A percentile compares a stretch with the other conserved stretches of the same genome.
phyloP scores from a whole-genome alignment of 2,888 invertebrate genomes.

The Schrankia costaestrigalis region DNA sequence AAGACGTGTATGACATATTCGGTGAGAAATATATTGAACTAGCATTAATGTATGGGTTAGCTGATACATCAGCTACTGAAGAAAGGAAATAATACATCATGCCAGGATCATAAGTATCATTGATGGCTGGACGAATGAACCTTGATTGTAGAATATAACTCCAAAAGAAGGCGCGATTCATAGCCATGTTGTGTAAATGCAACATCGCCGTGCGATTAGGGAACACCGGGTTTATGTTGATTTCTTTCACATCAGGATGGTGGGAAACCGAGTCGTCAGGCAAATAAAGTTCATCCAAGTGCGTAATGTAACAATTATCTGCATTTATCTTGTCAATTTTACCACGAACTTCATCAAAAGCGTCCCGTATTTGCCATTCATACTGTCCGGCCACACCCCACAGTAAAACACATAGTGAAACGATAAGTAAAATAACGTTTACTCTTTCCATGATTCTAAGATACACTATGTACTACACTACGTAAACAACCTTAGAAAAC shows the following conservation, averaged over 20 bases:
- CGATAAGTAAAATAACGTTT: constrained; percentile 50
- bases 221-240: constrained; percentile 96
- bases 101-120: constrained; percentile 97
- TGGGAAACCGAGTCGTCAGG: constrained; percentile 94
- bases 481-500: too few species aligned
- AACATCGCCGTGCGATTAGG: constrained; percentile 96
- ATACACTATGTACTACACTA: too few species aligned
- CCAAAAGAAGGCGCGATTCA: constrained; percentile 97
- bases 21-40: constrained; percentile 97
- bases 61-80: constrained; percentile 95
- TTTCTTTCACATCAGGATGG: constrained; percentile 94
- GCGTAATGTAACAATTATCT: constrained; percentile 95
- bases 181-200: constrained; percentile 97
- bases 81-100: constrained; percentile 99
- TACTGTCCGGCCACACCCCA: constrained; percentile 90
- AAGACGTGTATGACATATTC: constrained; percentile 96
- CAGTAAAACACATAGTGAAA: constrained; percentile 64
- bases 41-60: constrained; percentile 94
- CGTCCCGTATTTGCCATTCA: constrained; percentile 95
- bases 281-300: constrained; percentile 90
- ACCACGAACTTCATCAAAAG: constrained; percentile 92
- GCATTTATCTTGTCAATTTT: constrained; percentile 90
- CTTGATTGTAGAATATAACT: constrained; percentile 95
- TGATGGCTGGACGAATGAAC: constrained; percentile 93
- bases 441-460: constrained; percentile 57